Base-by-base conservation (phyloP, 2,888 invertebrate genomes). In the Netelia melanura region DNA sequence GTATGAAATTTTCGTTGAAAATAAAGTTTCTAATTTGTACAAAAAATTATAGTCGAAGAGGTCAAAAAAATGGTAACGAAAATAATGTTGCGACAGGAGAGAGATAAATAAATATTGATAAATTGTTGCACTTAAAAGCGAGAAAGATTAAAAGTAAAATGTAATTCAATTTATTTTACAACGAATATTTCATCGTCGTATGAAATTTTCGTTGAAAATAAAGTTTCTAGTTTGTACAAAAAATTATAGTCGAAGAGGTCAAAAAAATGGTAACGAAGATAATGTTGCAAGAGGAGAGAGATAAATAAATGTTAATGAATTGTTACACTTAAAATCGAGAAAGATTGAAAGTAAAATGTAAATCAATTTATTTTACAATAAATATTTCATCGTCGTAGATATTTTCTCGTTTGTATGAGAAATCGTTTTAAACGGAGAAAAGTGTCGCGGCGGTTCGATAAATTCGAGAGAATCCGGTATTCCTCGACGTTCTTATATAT, bases 381-480 rank as follows among this genome's bases (percentile, higher is more conserved):
- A 5, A 30, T 30, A 5, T 56, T 56, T n/a, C 1, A n/a, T n/a
- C 14, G n/a, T 56, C 30, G 30, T 30, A 30, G 30, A 3, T 3
- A 5, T 25, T 25, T 25, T 48, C 9, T 48, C 48, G 11, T 11
- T 48, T 14, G 3, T 2, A 17, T 56, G 17, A 56, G 21, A 8
- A 0, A 56, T 56, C 21, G n/a, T 56, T 56, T 56, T 56, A 21
- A 56, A 56, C 11, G 11, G 56, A 56, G 48, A 48, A 68, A 77
- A 68, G 25, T 44, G 68, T 43, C 44, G 58, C 58, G 77, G 77
- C 8, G 30, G 48, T 68, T 77, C 17, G 25, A 77, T 77, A 68
- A 77, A 77, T 77, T 68, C 48, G 52, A 17, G 1, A n/a, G 68
- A 68, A 67, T 58, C 17, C 9, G 38, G 30, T 68, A 30, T 67